Base-by-base conservation (phyloP, 1,140 invertebrate genomes). In the Scylla paramamosain region DNA sequence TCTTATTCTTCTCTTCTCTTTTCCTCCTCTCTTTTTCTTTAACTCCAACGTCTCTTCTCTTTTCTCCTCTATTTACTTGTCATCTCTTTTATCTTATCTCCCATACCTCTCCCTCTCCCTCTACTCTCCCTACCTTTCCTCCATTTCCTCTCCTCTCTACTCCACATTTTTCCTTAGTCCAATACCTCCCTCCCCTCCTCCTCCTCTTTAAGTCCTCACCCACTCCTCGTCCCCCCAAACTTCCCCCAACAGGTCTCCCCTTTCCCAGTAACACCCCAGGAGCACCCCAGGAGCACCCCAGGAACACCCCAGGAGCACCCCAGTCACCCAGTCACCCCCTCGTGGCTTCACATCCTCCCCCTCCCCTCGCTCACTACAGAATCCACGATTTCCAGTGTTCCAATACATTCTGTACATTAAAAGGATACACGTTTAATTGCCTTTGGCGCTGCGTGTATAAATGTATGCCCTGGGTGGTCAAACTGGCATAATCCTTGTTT, bases 381-480 rank as follows among this genome's bases (percentile, higher is more conserved):
- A 77, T 77, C 67, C 67, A n/a, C 67, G 67, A 77, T 77, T 77
- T 77, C 67, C 67, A 77, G 7, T 87, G 39, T 87, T 32, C 31
- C 84, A 39, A 87, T 46, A 87, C 84, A 87, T 91, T 91, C 67
- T 32, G 90, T 91, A 77, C 90, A 91, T 91, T 91, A 91, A 91
- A 91, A 77, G 90, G 90, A 91, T 91, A 91, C 52, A 14, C 29
- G 29, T 91, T 14, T 91, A 91, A 91, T 91, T 91, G 90, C 29
- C 46, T 91, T 91, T 29, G 48, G 28, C 2, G 28, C 48, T 91
- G 90, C 77, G 90, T 77, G 31, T 91, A 77, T 91, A 77, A 91
- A 91, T 91, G 52, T 91, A 77, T 91, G 31, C 12, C 67, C n/a
- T 87, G 86, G 39, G n/a, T 87, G 31, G 86, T 87, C 31, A 87